Conservation (phyloP, 2,888 invertebrate species). For the Ferrisia virgata region DNA sequence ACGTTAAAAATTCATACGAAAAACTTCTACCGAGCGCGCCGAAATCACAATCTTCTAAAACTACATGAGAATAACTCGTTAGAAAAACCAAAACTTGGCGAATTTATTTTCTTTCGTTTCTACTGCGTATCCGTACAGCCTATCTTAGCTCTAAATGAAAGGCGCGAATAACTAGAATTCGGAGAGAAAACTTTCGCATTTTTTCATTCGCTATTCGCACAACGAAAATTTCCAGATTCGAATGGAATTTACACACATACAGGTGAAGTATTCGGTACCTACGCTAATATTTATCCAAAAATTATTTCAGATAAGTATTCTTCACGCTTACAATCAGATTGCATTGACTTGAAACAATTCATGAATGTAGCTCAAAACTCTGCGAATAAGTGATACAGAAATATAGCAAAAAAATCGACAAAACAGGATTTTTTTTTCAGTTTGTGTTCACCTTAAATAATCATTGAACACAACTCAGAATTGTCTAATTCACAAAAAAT, state of each 20-base stretch:
- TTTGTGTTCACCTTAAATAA: no score
- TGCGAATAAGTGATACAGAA: no score
- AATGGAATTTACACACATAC: not conserved
- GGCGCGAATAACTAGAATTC: not conserved
- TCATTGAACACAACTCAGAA: no score
- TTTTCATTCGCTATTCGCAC: not conserved
- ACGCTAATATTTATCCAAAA: no score
- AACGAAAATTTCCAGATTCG: not conserved
- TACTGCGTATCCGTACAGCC: not conserved
- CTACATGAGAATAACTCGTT: slow-evolving; percentile 14
- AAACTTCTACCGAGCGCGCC: not conserved
- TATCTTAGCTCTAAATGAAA: not conserved
- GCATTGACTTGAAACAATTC: no score
- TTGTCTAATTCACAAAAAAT: no score
- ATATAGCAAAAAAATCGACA: no score
- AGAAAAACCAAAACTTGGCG: slow-evolving; percentile 11
- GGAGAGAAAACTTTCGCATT: not conserved
- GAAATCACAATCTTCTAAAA: not conserved
- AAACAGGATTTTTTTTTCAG: no score
- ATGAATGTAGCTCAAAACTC: no score
- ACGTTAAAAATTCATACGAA: slow-evolving; percentile 27
- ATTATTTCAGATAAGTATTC: no score
- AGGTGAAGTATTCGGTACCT: not conserved
- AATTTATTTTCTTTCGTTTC: not conserved
- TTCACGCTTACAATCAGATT: no score